phyloP scores from a whole-genome alignment of 2,888 invertebrate genomes.

The Clistopyga incitator region DNA sequence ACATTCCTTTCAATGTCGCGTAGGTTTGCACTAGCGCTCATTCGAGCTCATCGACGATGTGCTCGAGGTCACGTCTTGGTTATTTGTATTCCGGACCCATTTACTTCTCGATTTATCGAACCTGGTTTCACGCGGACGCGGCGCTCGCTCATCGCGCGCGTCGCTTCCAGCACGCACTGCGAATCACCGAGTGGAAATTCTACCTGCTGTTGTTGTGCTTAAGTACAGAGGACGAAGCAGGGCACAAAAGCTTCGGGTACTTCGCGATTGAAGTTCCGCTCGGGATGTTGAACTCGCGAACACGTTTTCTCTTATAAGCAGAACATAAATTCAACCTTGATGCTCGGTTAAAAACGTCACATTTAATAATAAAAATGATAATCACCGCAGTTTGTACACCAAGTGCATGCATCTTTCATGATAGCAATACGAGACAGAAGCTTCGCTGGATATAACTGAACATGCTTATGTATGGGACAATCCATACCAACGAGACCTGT shows the following conservation, averaged over 20 bases:
- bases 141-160: conserved; percentile 60
- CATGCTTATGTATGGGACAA: conserved; percentile 8
- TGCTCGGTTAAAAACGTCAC: conserved; percentile 17
- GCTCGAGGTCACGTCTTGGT: conserved; percentile 67
- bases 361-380: conserved; percentile 65
- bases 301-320: conserved; percentile 32
- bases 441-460: conserved; percentile 6
- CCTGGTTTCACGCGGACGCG: conserved; percentile 66
- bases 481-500: no score
- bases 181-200: conserved; percentile 30
- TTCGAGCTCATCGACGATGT: conserved; percentile 61
- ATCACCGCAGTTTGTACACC: conserved; percentile 58
- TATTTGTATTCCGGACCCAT: conserved; percentile 74
- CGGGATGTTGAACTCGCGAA: conserved; percentile 28
- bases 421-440: conserved; percentile 37
- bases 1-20: conserved; percentile 83
- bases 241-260: conserved; percentile 16
- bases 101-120: conserved; percentile 78
- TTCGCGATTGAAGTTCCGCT: conserved; percentile 22
- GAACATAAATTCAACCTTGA: conserved; percentile 47
- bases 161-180: conserved; percentile 57
- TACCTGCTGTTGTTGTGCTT: background rate
- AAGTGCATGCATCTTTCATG: conserved; percentile 64
- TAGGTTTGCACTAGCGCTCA: conserved; percentile 67
- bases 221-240: conserved; percentile 28